Evolutionary conservation across 2,888 invertebrate genomes (phyloP).

Genomic region (Xylota segnis): DNA sequence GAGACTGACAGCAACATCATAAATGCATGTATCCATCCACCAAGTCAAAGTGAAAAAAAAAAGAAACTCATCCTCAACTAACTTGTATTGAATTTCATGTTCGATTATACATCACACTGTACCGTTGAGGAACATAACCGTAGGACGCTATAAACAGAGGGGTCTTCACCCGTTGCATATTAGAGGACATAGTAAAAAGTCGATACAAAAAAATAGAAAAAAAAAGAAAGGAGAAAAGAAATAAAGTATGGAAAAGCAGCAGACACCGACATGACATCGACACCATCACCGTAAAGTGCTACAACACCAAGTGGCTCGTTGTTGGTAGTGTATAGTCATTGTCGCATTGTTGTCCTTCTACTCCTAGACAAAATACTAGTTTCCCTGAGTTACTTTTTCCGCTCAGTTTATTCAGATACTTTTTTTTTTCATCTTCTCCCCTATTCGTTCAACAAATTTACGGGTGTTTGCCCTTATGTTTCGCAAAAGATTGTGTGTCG

Average conservation of each 20-base stretch:
- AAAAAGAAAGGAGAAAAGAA: neutral
- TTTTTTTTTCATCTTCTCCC: slow-evolving; percentile 4
- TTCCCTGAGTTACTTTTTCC: slow-evolving; percentile 54
- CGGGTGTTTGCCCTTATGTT: slow-evolving; percentile 62
- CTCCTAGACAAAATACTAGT: slow-evolving; percentile 59
- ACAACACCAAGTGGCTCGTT: slow-evolving; percentile 52
- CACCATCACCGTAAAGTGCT: slow-evolving; percentile 62
- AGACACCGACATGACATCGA: slow-evolving; percentile 71
- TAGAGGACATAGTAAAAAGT: slow-evolving; percentile 38
- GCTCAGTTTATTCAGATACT: slow-evolving; percentile 40
- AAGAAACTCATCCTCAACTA: slow-evolving; percentile 30
- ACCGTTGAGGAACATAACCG: slow-evolving; percentile 54
- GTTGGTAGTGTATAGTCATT: slow-evolving; percentile 50
- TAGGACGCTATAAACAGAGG: slow-evolving; percentile 42
- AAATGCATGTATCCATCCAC: slow-evolving; percentile 36
- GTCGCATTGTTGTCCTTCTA: slow-evolving; percentile 52
- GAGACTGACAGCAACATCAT: slow-evolving; percentile 33
- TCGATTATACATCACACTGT: slow-evolving; percentile 72
- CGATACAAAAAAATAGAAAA: slow-evolving; percentile 13
- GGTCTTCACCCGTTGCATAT: slow-evolving; percentile 20
- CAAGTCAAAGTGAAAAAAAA: neutral
- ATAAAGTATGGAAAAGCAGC: slow-evolving; percentile 25
- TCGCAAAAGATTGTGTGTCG: slow-evolving; percentile 46
- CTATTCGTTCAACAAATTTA: slow-evolving; percentile 55
- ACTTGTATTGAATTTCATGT: slow-evolving; percentile 72